Evolutionary conservation across 1,140 invertebrate species (phyloP), one percentile per base, ranked within the genome.

Genomic region (Bacillus rossius): DNA sequence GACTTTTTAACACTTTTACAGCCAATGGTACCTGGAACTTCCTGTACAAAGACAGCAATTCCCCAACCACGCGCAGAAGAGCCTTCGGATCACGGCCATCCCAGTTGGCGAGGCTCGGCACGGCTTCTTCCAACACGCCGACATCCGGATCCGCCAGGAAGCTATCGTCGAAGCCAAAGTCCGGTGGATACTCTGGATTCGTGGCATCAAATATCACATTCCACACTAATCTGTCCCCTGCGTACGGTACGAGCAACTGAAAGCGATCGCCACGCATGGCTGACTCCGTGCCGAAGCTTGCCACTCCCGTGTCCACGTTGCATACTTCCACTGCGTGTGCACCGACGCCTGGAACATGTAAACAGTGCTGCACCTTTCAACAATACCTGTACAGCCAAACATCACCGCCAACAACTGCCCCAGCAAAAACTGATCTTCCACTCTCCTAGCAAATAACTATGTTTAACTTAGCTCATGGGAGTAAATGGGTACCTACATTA

Each of bases 81-180:
- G 77, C 71, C 61, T 76, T 73, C 2, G 71, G 69, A 67, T 83
- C 69, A 54, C 69, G 73, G 51, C 70, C 65, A 71, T 82, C 71
- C 82, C 82, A 84, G 48, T 76, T 72, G 10, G 72, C 71, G 29
- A 83, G 71, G 69, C 79, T 82, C n/a, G 80, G 81, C 26, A 84
- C 61, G 61, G 73, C 62, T 54, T 68, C 64, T 45, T 70, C 69
- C 14, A 84, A 66, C 49, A 69, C 70, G 29, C 78, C 68, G 38
- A 75, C 67, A 60, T 80, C 73, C 13, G 77, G 71, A 68, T 79
- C 75, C 25, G 64, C 69, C n/a, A 82, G 64, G 63, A 82, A 83
- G 52, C 63, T 73, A 5, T 79, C 77, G 55, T 81, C 77, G 66
- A 83, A 83, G 63, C 70, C 64, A 58, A 77, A 76, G 45, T 76